Conservation (phyloP, 2,797 vertebrate genomes). For the Corythornis leucogaster region DNA sequence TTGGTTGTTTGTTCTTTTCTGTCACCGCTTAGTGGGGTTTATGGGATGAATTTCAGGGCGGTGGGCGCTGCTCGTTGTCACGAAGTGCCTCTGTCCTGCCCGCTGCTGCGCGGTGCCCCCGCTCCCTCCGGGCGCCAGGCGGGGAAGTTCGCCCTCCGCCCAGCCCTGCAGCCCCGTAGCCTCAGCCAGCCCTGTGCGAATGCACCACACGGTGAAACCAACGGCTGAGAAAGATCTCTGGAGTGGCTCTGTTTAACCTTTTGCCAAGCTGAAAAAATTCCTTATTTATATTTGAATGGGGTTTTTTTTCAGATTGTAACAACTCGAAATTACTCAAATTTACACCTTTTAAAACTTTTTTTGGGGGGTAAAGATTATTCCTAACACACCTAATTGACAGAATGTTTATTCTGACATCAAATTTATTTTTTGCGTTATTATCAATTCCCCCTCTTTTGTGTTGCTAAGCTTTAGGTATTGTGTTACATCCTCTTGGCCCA, state of each 20-base stretch:
- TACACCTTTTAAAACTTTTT: background rate
- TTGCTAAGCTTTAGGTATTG: background rate
- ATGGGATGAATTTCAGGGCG: too few relatives aligned
- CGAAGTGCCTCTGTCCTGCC: too few relatives aligned
- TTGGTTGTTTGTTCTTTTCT: too few relatives aligned
- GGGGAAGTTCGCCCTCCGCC: too few relatives aligned
- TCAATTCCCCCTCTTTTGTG: background rate
- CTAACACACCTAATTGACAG: background rate
- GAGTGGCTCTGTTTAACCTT: background rate
- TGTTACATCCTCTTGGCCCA: background rate
- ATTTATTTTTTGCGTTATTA: background rate
- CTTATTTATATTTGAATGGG: background rate
- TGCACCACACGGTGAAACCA: background rate
- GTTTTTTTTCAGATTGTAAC: background rate
- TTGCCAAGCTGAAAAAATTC: background rate
- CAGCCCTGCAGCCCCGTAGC: too few relatives aligned
- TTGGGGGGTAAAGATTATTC: background rate
- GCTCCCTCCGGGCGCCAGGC: too few relatives aligned
- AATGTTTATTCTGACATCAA: background rate
- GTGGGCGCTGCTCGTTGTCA: too few relatives aligned
- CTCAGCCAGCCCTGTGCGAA: too few relatives aligned
- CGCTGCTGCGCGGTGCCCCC: too few relatives aligned
- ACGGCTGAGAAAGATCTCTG: background rate
- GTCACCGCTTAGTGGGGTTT: too few relatives aligned
- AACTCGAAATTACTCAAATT: background rate